Evolutionary conservation across 2,888 invertebrate genomes (phyloP).

Genomic region (Hyalella azteca): DNA sequence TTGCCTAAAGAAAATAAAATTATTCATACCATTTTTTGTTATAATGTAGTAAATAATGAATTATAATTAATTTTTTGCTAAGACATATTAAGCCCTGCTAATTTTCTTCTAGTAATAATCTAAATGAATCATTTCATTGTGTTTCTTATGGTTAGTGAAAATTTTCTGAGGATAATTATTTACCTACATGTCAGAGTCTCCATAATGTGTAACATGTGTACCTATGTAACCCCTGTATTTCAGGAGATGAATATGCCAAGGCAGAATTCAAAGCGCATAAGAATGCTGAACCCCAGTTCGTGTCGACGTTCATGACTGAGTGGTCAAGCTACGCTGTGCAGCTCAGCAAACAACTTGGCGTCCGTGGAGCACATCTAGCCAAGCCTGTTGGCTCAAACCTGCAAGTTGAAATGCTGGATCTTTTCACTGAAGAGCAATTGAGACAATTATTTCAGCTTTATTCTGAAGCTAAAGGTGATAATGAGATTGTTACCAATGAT

Average conservation of each 20-base stretch:
- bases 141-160: background rate
- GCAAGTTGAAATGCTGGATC: constrained; percentile 70
- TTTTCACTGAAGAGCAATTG: constrained; percentile 82
- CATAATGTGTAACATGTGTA: too few species aligned
- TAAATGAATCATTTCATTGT: background rate
- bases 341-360: constrained; percentile 76
- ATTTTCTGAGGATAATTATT: background rate
- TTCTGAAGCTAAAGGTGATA: constrained; percentile 63
- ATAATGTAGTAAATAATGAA: background rate
- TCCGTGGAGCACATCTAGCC: constrained; percentile 69
- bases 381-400: constrained; percentile 72
- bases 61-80: background rate
- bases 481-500: background rate
- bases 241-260: constrained; percentile 74
- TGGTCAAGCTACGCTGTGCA: constrained; percentile 86
- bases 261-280: constrained; percentile 88
- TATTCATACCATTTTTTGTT: too few species aligned
- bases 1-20: too few species aligned
- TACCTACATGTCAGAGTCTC: background rate
- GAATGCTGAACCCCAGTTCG: constrained; percentile 73
- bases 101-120: background rate
- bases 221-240: background rate
- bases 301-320: constrained; percentile 80
- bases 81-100: background rate
- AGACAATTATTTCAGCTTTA: constrained; percentile 83